phyloP scores from a whole-genome alignment of 2,888 invertebrate species.

The Argyresthia albistria region DNA sequence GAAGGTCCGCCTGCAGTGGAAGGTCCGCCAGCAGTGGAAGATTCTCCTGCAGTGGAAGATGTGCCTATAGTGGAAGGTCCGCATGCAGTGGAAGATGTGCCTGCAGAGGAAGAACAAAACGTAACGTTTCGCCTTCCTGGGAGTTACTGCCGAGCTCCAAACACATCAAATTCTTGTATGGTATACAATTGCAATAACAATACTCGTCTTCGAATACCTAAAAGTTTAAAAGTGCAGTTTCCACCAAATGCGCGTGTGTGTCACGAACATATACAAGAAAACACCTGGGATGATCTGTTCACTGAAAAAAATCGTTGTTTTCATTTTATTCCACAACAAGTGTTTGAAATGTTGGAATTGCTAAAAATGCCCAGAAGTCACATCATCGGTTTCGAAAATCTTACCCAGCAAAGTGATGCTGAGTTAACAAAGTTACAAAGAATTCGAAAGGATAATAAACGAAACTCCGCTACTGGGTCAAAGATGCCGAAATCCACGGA shows the following conservation, averaged over 20 bases:
- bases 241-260: slow-evolving; percentile 6
- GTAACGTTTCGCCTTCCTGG: slow-evolving; percentile 5
- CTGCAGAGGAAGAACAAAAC: slow-evolving; percentile 1
- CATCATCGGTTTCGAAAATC: slow-evolving; percentile 7
- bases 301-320: slow-evolving; percentile 10
- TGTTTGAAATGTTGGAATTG: slow-evolving; percentile 7
- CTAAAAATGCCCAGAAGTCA: slow-evolving; percentile 6
- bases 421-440: slow-evolving; percentile 6
- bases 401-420: slow-evolving; percentile 2
- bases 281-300: slow-evolving; percentile 10
- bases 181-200: slow-evolving; percentile 4
- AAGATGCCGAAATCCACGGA: slow-evolving; percentile 5
- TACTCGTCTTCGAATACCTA: slow-evolving; percentile 4
- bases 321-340: slow-evolving; percentile 8
- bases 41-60: slow-evolving; percentile 6
- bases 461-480: slow-evolving; percentile 5
- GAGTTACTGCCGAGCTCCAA: slow-evolving; percentile 5
- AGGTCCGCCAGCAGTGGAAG: neutral
- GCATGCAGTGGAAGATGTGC: neutral
- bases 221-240: slow-evolving; percentile 6
- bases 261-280: slow-evolving; percentile 9
- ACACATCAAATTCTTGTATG: slow-evolving; percentile 7
- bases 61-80: slow-evolving; percentile 5
- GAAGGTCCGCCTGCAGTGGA: slow-evolving; percentile 4
- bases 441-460: slow-evolving; percentile 6